Base-by-base conservation (phyloP, 1,140 invertebrate genomes). In the Lutraria rhynchaena region DNA sequence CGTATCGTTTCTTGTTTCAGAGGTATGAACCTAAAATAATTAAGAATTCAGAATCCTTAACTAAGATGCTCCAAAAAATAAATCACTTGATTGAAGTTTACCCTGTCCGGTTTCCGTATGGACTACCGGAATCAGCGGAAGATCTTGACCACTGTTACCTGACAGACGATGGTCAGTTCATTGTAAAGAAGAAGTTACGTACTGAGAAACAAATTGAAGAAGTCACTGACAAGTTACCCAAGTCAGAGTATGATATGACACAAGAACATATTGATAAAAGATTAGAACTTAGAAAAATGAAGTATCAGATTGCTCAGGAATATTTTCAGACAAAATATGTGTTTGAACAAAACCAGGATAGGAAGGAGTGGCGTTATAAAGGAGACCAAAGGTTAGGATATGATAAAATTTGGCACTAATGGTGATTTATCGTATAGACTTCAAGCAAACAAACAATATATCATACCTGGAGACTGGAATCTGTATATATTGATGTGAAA, bases 11-110 rank as follows among this genome's bases (percentile, higher is more conserved):
- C 31, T 71, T 73, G 41, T 77, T 83, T 37, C 83, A 88, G 87
- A n/a, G 22, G 3, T 74, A 75, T 35, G 76, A 82, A 33, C 70
- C 75, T 27, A 65, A 77, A 3, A 82, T 88, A n/a, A 57, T 84
- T 22, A 89, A 89, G 61, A 89, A 89, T 55, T 86, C 83, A 33
- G 74, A 83, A 24, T n/a, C 27, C 17, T 57, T 81, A 22, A 86
- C 81, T 93, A 91, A 93, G 4, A 90, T 93, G 58, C 92, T 99
- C 44, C 97, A 96, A 95, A 94, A 93, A 87, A 94, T 99, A 1
- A 98, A 98, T 92, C 97, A 99, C 94, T 92, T 98, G 5, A 92
- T 99, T 3, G 95, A 95, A 93, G 94, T 99, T 0, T 94, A 93
- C 15, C 97, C 97, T 0, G 94, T 98, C 1, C 95, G 94, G 44